A percentile compares a stretch with the other conserved stretches of the same genome.
These are phyloP conservation scores for Leucopsar rothschildi DNA, from an alignment of 2,113 vertebrate genomes.

Conservation along the genomic window DNA sequence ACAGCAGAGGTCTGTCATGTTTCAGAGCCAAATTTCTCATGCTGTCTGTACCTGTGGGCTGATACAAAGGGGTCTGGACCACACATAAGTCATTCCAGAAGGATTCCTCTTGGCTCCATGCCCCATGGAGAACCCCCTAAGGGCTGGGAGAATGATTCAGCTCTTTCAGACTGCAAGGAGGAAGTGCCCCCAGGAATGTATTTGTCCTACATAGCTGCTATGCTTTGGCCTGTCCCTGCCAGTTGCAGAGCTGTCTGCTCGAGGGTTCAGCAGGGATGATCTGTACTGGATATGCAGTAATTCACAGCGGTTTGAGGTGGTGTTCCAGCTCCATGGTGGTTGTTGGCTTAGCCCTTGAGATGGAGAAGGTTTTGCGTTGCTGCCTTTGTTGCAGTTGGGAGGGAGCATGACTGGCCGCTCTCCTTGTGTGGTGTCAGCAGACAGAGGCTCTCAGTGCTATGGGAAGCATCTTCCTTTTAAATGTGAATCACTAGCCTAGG, in stretches of 20 bases:
- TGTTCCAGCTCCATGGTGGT: not conserved
- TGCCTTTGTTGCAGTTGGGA: not conserved
- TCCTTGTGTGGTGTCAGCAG: not conserved
- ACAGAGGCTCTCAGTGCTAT: not conserved
- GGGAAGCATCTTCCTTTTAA: slow-evolving; percentile 44
- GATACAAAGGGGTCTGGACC: not conserved
- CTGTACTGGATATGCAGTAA: not conserved
- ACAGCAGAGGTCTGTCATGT: not conserved
- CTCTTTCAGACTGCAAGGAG: not conserved
- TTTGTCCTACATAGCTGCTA: not conserved
- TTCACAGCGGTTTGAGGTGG: not conserved
- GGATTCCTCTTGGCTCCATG: not conserved
- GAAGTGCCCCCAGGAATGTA: not conserved
- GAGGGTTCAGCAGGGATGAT: rapidly evolving
- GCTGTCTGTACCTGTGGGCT: not conserved
- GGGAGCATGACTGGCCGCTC: not conserved
- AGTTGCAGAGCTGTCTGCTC: not conserved
- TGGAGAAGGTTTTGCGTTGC: not conserved
- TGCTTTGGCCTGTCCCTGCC: not conserved
- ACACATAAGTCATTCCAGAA: not conserved
- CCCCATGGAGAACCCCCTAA: not conserved
- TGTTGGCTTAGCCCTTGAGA: not conserved
- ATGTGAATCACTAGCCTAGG: slow-evolving; percentile 51
- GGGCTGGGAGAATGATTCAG: not conserved
- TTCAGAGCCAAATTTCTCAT: not conserved